Conservation (phyloP, 2,113 vertebrate genomes). For the Daboia siamensis region DNA sequence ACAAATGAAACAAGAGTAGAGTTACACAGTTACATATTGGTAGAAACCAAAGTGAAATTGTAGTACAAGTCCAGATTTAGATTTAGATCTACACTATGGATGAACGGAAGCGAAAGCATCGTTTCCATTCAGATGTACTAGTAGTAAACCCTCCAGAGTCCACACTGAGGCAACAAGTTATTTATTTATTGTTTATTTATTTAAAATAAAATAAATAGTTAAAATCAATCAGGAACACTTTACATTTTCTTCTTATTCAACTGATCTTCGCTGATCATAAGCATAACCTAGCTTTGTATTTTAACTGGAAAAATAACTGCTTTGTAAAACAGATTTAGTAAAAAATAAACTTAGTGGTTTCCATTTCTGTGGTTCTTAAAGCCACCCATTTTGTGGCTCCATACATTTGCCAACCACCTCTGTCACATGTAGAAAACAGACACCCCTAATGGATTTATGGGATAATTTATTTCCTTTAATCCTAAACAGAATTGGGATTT, state of each 20-base stretch:
- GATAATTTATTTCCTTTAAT: background rate
- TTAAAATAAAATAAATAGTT: background rate
- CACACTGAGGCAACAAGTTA: background rate
- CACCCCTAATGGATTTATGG: conserved; percentile 32
- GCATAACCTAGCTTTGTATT: background rate
- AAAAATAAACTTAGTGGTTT: background rate
- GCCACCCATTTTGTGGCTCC: conserved; percentile 26
- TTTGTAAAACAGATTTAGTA: background rate
- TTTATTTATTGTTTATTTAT: background rate
- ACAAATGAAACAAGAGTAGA: background rate
- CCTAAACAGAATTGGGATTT: background rate
- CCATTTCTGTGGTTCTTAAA: background rate
- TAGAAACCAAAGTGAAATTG: background rate
- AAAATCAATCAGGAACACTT: background rate
- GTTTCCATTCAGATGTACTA: background rate
- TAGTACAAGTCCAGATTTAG: background rate
- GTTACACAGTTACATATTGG: background rate
- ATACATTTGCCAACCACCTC: conserved; percentile 16
- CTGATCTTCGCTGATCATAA: background rate
- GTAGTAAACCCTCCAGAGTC: background rate
- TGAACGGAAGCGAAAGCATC: background rate
- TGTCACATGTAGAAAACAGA: conserved; percentile 22
- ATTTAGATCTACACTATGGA: background rate
- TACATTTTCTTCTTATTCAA: background rate
- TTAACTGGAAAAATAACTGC: background rate